Evolutionary conservation across 2,797 vertebrate species (phyloP).

Genomic region (Poeciliopsis gracilis): DNA sequence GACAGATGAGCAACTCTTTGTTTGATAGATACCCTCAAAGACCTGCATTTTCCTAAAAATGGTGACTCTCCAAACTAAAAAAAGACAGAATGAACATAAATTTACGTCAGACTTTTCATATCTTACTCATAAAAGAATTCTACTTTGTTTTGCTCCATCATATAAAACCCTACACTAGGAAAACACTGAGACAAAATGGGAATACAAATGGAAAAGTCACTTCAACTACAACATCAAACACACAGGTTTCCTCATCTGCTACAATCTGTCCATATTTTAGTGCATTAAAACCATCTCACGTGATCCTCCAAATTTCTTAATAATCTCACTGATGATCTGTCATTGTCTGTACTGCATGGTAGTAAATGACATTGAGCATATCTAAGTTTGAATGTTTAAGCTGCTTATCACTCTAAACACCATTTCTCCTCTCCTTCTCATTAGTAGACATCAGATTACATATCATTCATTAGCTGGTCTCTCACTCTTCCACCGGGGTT

Average conservation of each 20-base stretch:
- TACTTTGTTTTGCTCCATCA: background rate
- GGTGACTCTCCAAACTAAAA: background rate
- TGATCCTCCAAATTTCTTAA: background rate
- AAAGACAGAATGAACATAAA: background rate
- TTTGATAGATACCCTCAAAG: background rate
- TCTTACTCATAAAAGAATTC: background rate
- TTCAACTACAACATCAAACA: background rate
- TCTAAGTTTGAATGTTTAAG: background rate
- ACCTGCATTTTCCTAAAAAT: background rate
- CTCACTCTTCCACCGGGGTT: background rate
- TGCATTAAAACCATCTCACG: background rate
- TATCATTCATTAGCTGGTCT: background rate
- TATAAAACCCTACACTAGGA: background rate
- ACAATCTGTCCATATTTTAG: background rate
- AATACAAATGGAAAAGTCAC: background rate
- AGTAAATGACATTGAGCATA: constrained; percentile 1
- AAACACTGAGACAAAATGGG: background rate
- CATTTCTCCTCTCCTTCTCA: constrained; percentile 6
- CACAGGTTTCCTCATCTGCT: background rate
- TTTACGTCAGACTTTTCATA: background rate
- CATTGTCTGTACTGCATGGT: background rate
- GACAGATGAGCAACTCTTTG: background rate
- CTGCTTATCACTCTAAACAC: background rate
- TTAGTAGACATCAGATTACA: constrained; percentile 3
- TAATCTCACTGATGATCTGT: background rate